Base-by-base conservation (phyloP, 2,888 invertebrate genomes). In the Therioaphis trifolii region DNA sequence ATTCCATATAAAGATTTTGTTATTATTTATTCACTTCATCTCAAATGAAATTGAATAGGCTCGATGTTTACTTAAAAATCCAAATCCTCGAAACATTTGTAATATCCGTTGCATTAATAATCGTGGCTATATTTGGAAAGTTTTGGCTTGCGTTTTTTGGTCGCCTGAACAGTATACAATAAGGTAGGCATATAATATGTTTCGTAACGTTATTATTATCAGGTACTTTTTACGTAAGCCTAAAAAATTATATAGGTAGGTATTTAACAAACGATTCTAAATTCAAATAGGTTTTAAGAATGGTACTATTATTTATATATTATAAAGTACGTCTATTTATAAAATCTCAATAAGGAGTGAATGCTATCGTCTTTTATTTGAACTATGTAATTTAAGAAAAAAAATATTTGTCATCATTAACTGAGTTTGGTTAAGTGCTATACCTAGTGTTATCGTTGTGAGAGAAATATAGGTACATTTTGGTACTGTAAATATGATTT, bases 331-430 rank as follows among this genome's bases (percentile, higher is more conserved):
- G 63, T 35, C 63, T 77, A 49, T 29, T 63, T 43, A 14, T 21
- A 46, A 76, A 63, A 77, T 77, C 76, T 63, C 63, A 77, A 77
- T 63, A 77, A 29, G 76, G 76, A 77, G 76, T 77, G 76, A 77
- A 77, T 21, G 76, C 63, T 55, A 40, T 35, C 21, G 12, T 4
- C n/a, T n/a, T n/a, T n/a, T n/a, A n/a, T n/a, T n/a, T n/a, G n/a
- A n/a, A n/a, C n/a, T n/a, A n/a, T n/a, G n/a, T n/a, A n/a, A n/a
- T n/a, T n/a, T n/a, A n/a, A n/a, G n/a, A n/a, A n/a, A n/a, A n/a
- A n/a, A n/a, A n/a, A n/a, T n/a, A n/a, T n/a, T n/a, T n/a, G n/a
- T n/a, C n/a, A n/a, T n/a, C n/a, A n/a, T n/a, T n/a, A n/a, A n/a
- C n/a, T n/a, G n/a, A n/a, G n/a, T n/a, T n/a, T n/a, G n/a, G n/a